These are phyloP conservation scores for Aphaenogaster floridana DNA, from an alignment of 1,140 invertebrate species.

Conservation along the genomic window DNA sequence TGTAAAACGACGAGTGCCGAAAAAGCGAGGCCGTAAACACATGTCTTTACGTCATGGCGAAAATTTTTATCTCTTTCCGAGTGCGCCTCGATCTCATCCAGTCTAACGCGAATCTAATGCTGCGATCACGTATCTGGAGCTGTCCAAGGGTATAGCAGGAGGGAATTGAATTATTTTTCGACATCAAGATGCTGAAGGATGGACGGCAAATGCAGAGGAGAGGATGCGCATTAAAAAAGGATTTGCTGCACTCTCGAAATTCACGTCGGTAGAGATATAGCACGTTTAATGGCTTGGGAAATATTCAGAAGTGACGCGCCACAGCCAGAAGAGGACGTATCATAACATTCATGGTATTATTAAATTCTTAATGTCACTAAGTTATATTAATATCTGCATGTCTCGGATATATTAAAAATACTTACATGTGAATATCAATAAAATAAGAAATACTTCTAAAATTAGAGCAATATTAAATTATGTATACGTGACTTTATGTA, in stretches of 20 bases:
- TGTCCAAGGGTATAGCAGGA: not conserved
- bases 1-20: not conserved
- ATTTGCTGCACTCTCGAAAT: conserved; percentile 57
- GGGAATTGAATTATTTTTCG: conserved; percentile 40
- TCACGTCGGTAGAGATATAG: conserved; percentile 20
- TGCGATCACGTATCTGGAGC: conserved; percentile 23
- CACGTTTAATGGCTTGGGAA: conserved; percentile 28
- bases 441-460: not conserved
- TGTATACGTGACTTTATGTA: not conserved
- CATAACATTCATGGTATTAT: conserved; percentile 18
- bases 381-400: not conserved
- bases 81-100: conserved; percentile 5
- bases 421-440: not conserved
- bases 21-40: conserved; percentile 27
- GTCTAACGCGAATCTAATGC: conserved; percentile 76
- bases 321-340: not conserved
- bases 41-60: not conserved
- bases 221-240: conserved; percentile 62
- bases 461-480: conserved; percentile 8
- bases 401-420: not conserved
- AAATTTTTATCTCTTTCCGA: conserved; percentile 46
- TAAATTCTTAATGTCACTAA: conserved; percentile 22
- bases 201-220: not conserved
- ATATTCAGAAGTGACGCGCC: conserved; percentile 19
- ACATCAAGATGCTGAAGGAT: conserved; percentile 9